A percentile compares a stretch with the other conserved stretches of the same genome.
Evolutionary conservation across 2,797 vertebrate species (phyloP).

Genomic region (Bovichtus variegatus): DNA sequence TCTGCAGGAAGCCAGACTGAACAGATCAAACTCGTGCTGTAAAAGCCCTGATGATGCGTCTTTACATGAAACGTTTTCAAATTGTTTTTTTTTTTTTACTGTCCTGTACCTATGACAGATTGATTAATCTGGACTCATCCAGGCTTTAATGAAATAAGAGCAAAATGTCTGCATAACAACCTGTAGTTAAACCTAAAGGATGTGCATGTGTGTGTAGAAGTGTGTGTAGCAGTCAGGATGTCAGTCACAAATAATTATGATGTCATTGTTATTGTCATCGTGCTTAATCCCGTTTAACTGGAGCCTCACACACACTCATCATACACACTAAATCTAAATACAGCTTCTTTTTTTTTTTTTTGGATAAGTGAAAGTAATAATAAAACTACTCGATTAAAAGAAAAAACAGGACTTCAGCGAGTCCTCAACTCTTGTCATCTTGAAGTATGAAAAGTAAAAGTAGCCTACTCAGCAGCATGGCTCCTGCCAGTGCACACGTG

Average conservation of each 20-base stretch:
- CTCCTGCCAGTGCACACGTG: slow-evolving; percentile 1
- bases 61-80: neutral
- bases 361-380: too few relatives aligned
- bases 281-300: too few relatives aligned
- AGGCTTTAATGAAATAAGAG: neutral
- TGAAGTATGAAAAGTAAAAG: neutral
- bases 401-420: too few relatives aligned
- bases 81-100: neutral
- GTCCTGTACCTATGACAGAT: neutral
- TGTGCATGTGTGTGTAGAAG: neutral
- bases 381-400: too few relatives aligned
- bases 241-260: too few relatives aligned
- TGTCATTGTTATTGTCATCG: too few relatives aligned
- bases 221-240: too few relatives aligned
- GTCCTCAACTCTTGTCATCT: too few relatives aligned
- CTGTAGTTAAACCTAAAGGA: neutral
- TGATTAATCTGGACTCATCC: too few relatives aligned
- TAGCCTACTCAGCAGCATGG: neutral
- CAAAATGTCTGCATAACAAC: neutral
- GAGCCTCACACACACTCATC: too few relatives aligned
- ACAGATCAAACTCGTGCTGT: neutral
- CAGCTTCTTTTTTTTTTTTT: neutral
- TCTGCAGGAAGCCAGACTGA: neutral
- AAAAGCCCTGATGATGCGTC: neutral
- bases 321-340: too few relatives aligned